Evolutionary conservation across 2,888 invertebrate genomes (phyloP), one percentile per base, ranked within the genome.

Genomic region (Andricus quercusramuli): DNA sequence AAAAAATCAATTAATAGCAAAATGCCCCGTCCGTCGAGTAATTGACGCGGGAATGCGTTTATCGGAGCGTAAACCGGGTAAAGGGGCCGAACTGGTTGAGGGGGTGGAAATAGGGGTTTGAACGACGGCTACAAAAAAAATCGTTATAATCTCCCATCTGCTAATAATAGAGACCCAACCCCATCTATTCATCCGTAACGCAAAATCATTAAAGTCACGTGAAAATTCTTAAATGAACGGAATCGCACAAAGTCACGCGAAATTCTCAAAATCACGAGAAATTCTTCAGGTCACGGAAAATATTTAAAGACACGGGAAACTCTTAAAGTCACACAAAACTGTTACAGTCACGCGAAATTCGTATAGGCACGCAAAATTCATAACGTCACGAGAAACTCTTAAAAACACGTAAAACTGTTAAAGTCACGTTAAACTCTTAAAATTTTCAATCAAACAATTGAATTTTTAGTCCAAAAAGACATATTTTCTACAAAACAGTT

Each of bases 91-190:
- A 83, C 80, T 81, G 83, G 80, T 80, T 80, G 82, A 83, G 79
- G 84, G 82, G 83, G 80, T 79, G 82, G 83, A 83, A 85, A 83
- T 79, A 82, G 84, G 82, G 84, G 83, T 82, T 83, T 81, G 85
- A 84, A 82, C 83, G 80, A 80, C 82, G 83, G 81, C 82, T 79
- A 82, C 83, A 85, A 89, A 91, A 89, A 91, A 91, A 91, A 56
- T 91, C 92, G 91, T 91, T 91, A 90, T 89, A 91, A 91, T 91
- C 90, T 90, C 88, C 89, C 90, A 90, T 91, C 91, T 90, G 90
- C 91, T 92, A 91, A 91, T 91, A 92, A 92, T 89, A 90, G 90
- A 89, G 89, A 90, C 88, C 90, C 89, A 90, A 89, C 87, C 86
- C 88, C 86, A 85, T 86, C 84, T 88, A 89, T 89, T 90, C 88